Conservation (phyloP, 2,113 vertebrate genomes). For the Pterocles burchelli region DNA sequence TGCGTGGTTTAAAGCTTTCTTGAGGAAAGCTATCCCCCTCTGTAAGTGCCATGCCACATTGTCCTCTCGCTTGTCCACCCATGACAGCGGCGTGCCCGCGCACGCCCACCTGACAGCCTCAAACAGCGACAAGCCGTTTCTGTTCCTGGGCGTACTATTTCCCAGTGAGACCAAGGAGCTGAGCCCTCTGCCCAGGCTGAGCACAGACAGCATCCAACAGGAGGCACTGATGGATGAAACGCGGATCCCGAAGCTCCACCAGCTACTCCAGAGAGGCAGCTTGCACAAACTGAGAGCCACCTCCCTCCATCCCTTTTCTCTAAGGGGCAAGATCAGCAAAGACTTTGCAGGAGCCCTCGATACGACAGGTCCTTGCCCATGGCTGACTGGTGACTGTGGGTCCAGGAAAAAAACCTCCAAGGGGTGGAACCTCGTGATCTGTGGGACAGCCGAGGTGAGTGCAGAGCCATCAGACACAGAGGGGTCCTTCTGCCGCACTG, state of each 20-base stretch:
- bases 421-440: rapidly evolving
- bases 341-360: not conserved
- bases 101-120: rapidly evolving
- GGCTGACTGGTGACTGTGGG: too few relatives aligned
- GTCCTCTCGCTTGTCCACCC: not conserved
- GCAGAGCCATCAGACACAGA: rapidly evolving
- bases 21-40: not conserved
- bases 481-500: not conserved
- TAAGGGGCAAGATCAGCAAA: not conserved
- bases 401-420: not conserved
- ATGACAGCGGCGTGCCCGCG: rapidly evolving
- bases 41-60: rapidly evolving
- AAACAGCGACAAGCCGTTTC: rapidly evolving
- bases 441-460: not conserved
- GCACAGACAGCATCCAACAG: not conserved
- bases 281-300: not conserved
- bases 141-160: rapidly evolving
- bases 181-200: not conserved
- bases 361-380: not conserved
- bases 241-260: not conserved
- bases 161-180: not conserved
- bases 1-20: not conserved
- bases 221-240: rapidly evolving
- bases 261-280: not conserved
- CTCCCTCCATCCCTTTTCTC: not conserved